Evolutionary conservation across 2,113 vertebrate genomes (phyloP).

Genomic region (Ophthalmolycus amberensis): DNA sequence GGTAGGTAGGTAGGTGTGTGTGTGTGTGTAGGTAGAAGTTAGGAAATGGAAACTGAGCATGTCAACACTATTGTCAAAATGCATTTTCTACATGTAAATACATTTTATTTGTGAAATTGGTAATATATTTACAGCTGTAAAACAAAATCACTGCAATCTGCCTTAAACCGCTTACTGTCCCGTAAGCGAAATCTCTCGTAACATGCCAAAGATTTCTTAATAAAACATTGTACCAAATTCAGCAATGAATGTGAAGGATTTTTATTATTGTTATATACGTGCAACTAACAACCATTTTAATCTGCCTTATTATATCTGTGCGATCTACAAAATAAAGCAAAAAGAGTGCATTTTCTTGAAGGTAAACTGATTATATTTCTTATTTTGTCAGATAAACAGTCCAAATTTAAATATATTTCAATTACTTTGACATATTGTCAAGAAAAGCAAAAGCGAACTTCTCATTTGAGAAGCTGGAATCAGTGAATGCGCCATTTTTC

Average conservation of each 20-base stretch:
- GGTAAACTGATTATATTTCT: not conserved
- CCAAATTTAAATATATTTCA: not conserved
- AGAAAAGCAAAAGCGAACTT: not conserved
- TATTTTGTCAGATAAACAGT: not conserved
- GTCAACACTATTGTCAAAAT: constrained; percentile 26
- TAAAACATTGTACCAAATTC: constrained; percentile 45
- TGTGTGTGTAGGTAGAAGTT: constrained; percentile 8
- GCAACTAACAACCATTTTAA: not conserved
- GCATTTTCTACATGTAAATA: constrained; percentile 54
- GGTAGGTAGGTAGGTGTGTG: constrained; percentile 9
- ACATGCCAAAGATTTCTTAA: constrained; percentile 51
- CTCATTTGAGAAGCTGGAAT: not conserved
- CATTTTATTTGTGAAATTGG: constrained; percentile 47
- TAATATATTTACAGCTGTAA: constrained; percentile 55
- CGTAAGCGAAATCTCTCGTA: not conserved
- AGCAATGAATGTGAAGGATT: not conserved
- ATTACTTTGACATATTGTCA: not conserved
- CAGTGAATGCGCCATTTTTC: not conserved
- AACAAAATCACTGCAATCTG: constrained; percentile 43
- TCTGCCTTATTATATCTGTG: not conserved
- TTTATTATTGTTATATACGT: constrained; percentile 12
- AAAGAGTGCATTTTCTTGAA: not conserved
- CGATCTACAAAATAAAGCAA: not conserved
- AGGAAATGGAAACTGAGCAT: constrained; percentile 7
- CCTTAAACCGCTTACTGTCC: constrained; percentile 17